Evolutionary conservation across 2,888 invertebrate genomes (phyloP), one percentile per base, ranked within the genome.

Genomic region (Rhingia campestris): DNA sequence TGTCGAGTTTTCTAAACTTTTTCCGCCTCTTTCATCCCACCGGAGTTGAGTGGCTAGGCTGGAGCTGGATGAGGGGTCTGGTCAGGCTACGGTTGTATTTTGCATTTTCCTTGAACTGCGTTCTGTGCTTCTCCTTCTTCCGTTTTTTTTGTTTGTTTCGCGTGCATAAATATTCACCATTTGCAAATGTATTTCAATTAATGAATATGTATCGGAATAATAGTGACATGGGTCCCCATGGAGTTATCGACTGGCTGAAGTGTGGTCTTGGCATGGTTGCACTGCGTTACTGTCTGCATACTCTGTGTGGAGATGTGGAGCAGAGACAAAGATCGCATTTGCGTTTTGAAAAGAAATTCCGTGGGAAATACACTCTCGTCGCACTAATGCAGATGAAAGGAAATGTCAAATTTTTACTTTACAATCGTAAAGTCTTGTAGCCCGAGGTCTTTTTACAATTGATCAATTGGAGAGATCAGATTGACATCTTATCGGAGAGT

Each of bases 121-220:
- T 22, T 22, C 22, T 69, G 43, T 47, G 32, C 22, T 22, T 58
- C 49, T 64, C 33, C 14, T 47, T 58, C 45, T 35, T 63, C 33
- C 47, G 30, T 39, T 64, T 61, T 45, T 56, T 56, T 32, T 49
- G 53, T 70, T 58, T 14, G 39, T 72, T 72, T 61, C 80, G 84
- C 84, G 80, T 75, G 84, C 84, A 84, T 84, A 84, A 84, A 84
- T 80, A 84, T 84, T 70, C 80, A 70, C 74, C 84, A 80, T 84
- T 84, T 80, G 80, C 84, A 84, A 84, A 84, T 75, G 74, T 66
- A 75, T 80, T 75, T 84, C 84, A 84, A 84, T 84, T 84, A 84
- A 84, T 84, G 84, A 84, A 84, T 84, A 80, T 84, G 80, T 84
- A 84, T 84, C 80, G 84, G 80, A 72, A 80, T 84, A 84, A 84